Evolutionary conservation across 2,113 vertebrate genomes (phyloP), one percentile per base, ranked within the genome.

Genomic region (Petromus typicus): DNA sequence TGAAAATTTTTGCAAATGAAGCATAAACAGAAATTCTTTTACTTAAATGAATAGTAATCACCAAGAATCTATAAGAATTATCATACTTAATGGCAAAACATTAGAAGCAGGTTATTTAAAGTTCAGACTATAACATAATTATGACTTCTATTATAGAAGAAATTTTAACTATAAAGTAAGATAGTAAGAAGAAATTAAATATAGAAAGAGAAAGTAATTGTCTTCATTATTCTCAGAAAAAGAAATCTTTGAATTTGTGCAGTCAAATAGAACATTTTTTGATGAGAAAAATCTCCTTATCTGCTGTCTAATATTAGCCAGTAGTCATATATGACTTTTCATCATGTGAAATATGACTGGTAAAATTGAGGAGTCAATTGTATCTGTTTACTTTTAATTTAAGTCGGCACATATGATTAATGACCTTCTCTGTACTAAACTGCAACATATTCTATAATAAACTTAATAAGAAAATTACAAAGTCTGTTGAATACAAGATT

Each of bases 301-400:
- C 63, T 30, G 30, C 63, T 64, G 63, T 32, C 25, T 32, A 32
- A 25, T 25, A 61, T 61, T 84, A 84, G 18, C 10, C 67, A 37
- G 13, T 59, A 75, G 14, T n/a, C 56, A 13, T 12, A 85, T 1
- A 37, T 23, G 37, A n/a, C 4, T 93, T 23, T 76, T 66, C 9
- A 79, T 17, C 23, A 57, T 37, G 34, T 48, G 12, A 93, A 73
- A 61, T 61, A 61, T 40, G 43, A 48, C 75, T 90, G 45, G 22
- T 37, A 73, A 75, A 20, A 86, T 20, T 67, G 57, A 56, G 63
- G 45, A 71, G 81, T 16, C 89, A 54, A 91, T 57, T 91, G 81
- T 40, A 66, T 66, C 78, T 86, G 71, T 37, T 93, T 89, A 63
- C 40, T 69, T 87, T 91, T 63, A 80, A 81, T 51, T 87, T 76